Base-by-base conservation (phyloP, 30 jellyfish, hydroid and myxozoan genomes). In the Rhopilema esculentum region DNA sequence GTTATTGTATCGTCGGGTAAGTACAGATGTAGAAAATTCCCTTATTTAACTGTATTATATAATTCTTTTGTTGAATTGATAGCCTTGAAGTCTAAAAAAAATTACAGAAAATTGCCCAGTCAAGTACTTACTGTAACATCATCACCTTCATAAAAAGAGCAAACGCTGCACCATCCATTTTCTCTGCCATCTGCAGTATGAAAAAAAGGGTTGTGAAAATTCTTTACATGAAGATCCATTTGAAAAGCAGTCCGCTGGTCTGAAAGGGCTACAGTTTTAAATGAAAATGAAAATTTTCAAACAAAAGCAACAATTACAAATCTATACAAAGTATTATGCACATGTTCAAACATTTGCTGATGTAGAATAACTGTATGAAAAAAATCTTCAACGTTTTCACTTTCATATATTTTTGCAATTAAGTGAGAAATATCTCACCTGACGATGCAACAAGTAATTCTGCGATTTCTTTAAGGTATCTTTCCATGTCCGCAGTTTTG, bases 391-490 rank as follows among this genome's bases (percentile, higher is more conserved):
- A 40, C 57, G 57, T 40, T 40, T 40, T 40, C 57, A 40, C 57
- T 40, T 40, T 40, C 57, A 40, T 40, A 40, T 40, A 40, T 40
- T 40, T 40, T 40, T 40, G 57, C 57, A 40, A 40, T 40, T 40
- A 40, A 40, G 57, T 40, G 57, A 40, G 57, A 40, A 40, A 40
- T 40, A 64, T 22, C 74, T 64, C 31, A 64, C 74, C 74, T 64
- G 74, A 64, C 31, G 74, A 64, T n/a, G 27, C 74, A 64, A 64
- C 31, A 26, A 64, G 27, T n/a, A n/a, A 26, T 1, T 64, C 74
- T n/a, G 74, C 74, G 27, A 64, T 64, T 64, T 64, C 74, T 26
- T n/a, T n/a, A 64, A 15, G 31, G 74, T n/a, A 64, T 64, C 27
- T n/a, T 8, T 64, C 74, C 27, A 26, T 8, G 27, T 64, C 31